Evolutionary conservation across 2,797 vertebrate species (phyloP).

Genomic region (Peromyscus attwateri): DNA sequence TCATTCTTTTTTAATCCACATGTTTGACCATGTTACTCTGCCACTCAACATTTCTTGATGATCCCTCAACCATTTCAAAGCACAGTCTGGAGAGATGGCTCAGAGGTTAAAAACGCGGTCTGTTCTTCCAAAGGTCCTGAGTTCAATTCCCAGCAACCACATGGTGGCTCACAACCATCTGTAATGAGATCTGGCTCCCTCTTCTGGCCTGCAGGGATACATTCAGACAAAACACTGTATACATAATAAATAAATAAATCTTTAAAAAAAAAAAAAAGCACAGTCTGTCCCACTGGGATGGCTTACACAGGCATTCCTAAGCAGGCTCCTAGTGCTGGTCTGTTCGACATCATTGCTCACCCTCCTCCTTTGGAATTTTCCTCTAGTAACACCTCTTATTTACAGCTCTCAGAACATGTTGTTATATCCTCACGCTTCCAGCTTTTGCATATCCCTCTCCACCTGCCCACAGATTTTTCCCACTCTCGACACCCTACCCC

Average conservation of each 20-base stretch:
- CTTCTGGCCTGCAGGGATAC: too few relatives aligned
- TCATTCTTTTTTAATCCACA: background rate
- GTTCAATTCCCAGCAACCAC: too few relatives aligned
- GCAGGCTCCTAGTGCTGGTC: background rate
- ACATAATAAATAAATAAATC: too few relatives aligned
- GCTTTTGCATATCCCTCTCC: background rate
- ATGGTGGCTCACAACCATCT: too few relatives aligned
- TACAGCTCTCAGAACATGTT: slow-evolving; percentile 31
- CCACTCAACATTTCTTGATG: background rate
- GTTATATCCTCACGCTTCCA: background rate
- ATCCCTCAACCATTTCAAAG: background rate
- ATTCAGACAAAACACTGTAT: too few relatives aligned
- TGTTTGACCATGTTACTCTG: background rate
- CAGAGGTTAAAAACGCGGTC: too few relatives aligned
- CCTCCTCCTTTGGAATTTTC: background rate
- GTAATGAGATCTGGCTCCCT: too few relatives aligned
- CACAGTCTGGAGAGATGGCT: too few relatives aligned
- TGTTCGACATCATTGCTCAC: background rate
- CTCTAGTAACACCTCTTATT: slow-evolving; percentile 17
- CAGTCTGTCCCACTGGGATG: background rate
- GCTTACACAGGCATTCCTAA: background rate
- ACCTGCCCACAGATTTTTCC: background rate
- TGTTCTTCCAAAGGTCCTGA: too few relatives aligned
- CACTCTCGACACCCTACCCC: background rate
- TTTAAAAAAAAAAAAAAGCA: too few relatives aligned